These are phyloP conservation scores for Apodemia mormo DNA, from an alignment of 2,888 invertebrate species.

Conservation along the genomic window DNA sequence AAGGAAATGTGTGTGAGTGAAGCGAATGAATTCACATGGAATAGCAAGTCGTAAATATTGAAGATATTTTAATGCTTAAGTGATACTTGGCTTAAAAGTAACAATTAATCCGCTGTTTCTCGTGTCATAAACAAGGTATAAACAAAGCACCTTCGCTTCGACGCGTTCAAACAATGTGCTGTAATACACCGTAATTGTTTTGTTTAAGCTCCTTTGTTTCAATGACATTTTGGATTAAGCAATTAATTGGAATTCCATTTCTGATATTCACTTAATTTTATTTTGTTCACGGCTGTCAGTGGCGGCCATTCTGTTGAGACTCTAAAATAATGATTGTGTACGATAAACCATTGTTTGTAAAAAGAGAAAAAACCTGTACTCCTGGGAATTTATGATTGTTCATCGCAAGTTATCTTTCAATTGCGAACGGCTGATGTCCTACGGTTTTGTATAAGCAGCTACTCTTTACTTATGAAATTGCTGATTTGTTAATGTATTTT, in stretches of 20 bases:
- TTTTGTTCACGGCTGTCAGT: constrained; percentile 15
- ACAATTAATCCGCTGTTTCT: constrained; percentile 25
- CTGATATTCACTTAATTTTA: constrained; percentile 32
- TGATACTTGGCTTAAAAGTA: background rate
- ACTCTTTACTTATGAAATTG: no score
- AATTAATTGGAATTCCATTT: constrained; percentile 46
- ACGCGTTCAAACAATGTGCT: constrained; percentile 54
- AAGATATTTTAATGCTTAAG: background rate
- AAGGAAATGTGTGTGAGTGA: no score
- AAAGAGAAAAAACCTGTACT: no score
- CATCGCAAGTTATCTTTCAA: no score
- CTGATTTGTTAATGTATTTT: no score
- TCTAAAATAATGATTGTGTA: background rate
- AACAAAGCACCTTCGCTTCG: constrained; percentile 47
- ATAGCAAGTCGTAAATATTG: background rate
- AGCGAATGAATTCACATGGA: no score
- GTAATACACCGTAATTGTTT: constrained; percentile 53
- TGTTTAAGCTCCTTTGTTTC: constrained; percentile 53
- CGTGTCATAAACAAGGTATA: constrained; percentile 30
- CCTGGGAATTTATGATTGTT: no score
- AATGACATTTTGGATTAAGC: constrained; percentile 52
- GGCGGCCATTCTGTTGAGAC: background rate
- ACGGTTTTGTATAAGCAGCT: no score
- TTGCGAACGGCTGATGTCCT: no score
- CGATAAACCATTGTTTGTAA: no score